Percentiles rank a stretch among this genome's conserved stretches.
phyloP scores from a whole-genome alignment of 2,888 invertebrate genomes.

The Byasa hedistus region DNA sequence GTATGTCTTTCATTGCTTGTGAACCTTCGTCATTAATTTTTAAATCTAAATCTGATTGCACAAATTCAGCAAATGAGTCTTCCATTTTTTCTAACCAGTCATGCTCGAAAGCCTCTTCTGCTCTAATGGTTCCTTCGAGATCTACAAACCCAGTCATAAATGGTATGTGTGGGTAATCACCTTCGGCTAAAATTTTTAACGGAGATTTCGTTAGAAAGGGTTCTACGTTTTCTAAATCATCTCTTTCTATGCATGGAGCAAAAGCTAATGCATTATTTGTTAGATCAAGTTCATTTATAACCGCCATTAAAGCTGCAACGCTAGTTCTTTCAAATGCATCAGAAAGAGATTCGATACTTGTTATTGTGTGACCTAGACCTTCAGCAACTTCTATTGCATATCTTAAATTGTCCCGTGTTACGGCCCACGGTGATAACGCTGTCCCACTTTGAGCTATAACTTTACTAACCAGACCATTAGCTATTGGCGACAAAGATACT shows the following conservation, averaged over 20 bases:
- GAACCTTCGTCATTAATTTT: slow-evolving; percentile 43
- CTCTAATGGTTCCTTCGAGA: slow-evolving; percentile 65
- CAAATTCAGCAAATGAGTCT: slow-evolving; percentile 53
- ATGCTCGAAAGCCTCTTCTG: slow-evolving; percentile 49
- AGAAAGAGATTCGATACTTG: slow-evolving; percentile 51
- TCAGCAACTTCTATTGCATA: slow-evolving; percentile 61
- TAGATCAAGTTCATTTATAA: slow-evolving; percentile 62
- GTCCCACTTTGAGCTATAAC: slow-evolving; percentile 68
- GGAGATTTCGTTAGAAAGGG: slow-evolving; percentile 61
- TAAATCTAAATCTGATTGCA: slow-evolving; percentile 63
- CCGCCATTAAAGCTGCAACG: slow-evolving; percentile 59
- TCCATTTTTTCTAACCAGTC: slow-evolving; percentile 64
- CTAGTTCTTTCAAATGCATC: slow-evolving; percentile 55
- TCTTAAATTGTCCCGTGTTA: slow-evolving; percentile 60
- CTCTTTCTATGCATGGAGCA: slow-evolving; percentile 66
- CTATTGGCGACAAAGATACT: slow-evolving; percentile 61
- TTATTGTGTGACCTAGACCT: slow-evolving; percentile 59
- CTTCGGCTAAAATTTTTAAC: slow-evolving; percentile 46
- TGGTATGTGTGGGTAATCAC: slow-evolving; percentile 56
- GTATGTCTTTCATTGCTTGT: slow-evolving; percentile 46
- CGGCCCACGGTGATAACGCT: slow-evolving; percentile 71
- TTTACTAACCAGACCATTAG: slow-evolving; percentile 58
- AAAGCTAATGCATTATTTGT: slow-evolving; percentile 66
- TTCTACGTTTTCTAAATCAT: slow-evolving; percentile 42
- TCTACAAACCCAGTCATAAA: slow-evolving; percentile 66